Base-by-base conservation (phyloP, 2,113 vertebrate species). In the Cyanocitta stelleri region DNA sequence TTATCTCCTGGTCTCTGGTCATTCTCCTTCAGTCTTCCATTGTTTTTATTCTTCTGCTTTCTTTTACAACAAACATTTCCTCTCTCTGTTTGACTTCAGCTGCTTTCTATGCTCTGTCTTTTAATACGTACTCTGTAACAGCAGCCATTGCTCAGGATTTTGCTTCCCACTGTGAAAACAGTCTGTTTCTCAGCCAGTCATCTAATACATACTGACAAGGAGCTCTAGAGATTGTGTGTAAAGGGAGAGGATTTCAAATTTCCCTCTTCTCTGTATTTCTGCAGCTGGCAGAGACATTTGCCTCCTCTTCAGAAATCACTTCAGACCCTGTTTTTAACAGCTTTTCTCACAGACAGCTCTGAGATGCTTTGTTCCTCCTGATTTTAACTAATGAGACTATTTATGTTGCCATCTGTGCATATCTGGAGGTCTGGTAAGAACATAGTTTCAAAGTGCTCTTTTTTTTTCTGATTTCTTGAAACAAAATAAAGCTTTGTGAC, bases 251-350 rank as follows among this genome's bases (percentile, higher is more conserved):
- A 37, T 80, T 97, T 97, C 78, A 95, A 95, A 94, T 94, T 93
- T 97, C 95, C 95, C 92, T 94, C 96, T 74, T 80, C 67, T 85
- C 61, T 67, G 18, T 67, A 87, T 87, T 93, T 87, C 66, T 92
- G 80, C 85, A 81, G 83, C 77, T 92, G 92, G 75, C 56, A 75
- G 48, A 90, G 33, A 62, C 85, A 91, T 93, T 85, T 93, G 4
- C 24, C 24, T 51, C n/a, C 69, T 82, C 58, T 64, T 81, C 55
- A 88, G 64, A 95, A 95, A 96, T 90, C 83, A 89, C 83, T 86
- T 89, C 52, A 87, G 48, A 26, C 22, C 17, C 39, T 52, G 13
- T 29, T 94, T 89, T 84, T 67, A 88, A 75, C 27, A 68, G 54
- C 32, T 96, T 52, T 80, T 59, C 52, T 88, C n/a, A 55, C 22